These are phyloP conservation scores for Lithobius niger DNA, from an alignment of 1,140 invertebrate species.

Conservation along the genomic window DNA sequence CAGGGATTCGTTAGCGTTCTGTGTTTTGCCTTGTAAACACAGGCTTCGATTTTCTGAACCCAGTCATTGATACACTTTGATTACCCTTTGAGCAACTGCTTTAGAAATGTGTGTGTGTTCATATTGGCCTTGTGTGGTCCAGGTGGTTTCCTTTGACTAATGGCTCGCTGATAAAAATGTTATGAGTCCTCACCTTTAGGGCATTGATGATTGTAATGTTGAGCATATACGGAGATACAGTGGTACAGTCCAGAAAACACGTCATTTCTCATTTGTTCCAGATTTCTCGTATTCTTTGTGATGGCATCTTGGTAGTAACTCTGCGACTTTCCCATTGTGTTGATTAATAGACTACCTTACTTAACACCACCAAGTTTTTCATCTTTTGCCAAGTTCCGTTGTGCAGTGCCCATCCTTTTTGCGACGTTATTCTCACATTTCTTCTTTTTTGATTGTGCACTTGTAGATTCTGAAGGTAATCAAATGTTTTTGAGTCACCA, in stretches of 20 bases:
- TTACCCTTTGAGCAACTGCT: not conserved
- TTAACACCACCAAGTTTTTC: no score
- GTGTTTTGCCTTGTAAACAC: not conserved
- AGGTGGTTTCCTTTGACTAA: no score
- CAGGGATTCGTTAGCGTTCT: not conserved
- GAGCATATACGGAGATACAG: not conserved
- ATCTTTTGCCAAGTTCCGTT: slow-evolving; percentile 9
- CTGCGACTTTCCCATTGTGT: no score
- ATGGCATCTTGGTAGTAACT: not conserved
- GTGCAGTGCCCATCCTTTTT: slow-evolving; percentile 21
- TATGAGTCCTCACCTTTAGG: no score
- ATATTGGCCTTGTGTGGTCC: not conserved
- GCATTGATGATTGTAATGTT: not conserved
- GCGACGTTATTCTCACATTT: slow-evolving; percentile 22
- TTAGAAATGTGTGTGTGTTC: no score
- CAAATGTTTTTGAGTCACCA: slow-evolving; percentile 21
- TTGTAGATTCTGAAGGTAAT: slow-evolving; percentile 15
- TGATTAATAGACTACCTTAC: no score
- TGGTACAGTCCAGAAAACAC: not conserved
- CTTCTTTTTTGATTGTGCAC: slow-evolving; percentile 15
- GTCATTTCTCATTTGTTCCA: not conserved
- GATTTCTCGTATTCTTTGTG: not conserved
- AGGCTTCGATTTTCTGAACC: not conserved
- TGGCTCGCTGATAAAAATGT: no score
- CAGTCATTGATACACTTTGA: not conserved